Base-by-base conservation (phyloP, 2,797 vertebrate species). In the Sebastes goodei region DNA sequence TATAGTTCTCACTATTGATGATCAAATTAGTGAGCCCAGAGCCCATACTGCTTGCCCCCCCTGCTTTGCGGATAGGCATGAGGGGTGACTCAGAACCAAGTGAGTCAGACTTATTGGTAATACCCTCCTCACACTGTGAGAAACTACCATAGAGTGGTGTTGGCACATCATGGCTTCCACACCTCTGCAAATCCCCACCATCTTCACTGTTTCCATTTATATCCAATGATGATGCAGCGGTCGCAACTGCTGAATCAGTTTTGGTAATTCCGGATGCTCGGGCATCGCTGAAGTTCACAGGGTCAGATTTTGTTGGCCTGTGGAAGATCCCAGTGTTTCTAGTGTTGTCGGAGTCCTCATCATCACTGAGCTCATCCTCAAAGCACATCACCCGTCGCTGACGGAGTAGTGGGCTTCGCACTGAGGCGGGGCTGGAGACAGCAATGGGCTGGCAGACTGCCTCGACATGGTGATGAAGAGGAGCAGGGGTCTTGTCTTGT, bases 331-430 rank as follows among this genome's bases (percentile, higher is more conserved):
- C n/a, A 0, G 33, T 5, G 27, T 68, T 64, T 33, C 52, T 35
- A 14, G 29, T 8, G 1, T 53, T 74, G 2, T 83, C 78, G 1
- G 81, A 72, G 21, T 85, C 78, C 1, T 89, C 88, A 0, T 93
- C 95, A 32, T 95, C 94, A 0, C 96, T 96, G 42, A 85, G 79
- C 0, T 96, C 92, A 2, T 97, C 94, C 2, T 98, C 96, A 0
- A 95, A 97, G 90, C 96, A 96, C 71, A 95, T 92, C 29, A 98
- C 92, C 21, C 90, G 94, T 0, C 94, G 93, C 92, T 99, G 98
- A 2, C 96, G 95, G 49, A 97, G 95, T 12, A 98, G 97, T 2
- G 97, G 97, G 88, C 97, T 98, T 66, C 96, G 96, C n/a, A 93
- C 74, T 7, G 91, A 95, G 71, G 94, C 93, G 0, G 97, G 95